A percentile compares a stretch with the other conserved stretches of the same genome.
Conservation (phyloP, 2,113 vertebrate genomes). For the Dromaius novaehollandiae region DNA sequence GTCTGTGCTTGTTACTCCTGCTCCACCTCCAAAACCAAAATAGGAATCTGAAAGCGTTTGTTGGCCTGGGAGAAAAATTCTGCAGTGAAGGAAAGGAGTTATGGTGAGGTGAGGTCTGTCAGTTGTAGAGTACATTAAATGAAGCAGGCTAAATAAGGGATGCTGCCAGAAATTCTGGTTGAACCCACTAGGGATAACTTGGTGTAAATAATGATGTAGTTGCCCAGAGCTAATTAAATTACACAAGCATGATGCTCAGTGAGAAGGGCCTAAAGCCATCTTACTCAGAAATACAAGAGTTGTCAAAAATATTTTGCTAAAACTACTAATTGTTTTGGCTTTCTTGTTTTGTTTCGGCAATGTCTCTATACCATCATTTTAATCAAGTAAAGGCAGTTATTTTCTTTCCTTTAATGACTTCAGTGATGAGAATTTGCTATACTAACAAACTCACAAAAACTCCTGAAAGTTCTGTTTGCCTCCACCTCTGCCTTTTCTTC, state of each 20-base stretch:
- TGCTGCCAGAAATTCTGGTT: neutral
- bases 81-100: neutral
- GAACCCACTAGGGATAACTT: neutral
- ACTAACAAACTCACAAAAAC: neutral
- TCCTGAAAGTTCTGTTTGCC: neutral
- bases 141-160: neutral
- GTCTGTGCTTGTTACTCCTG: neutral
- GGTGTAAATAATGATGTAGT: neutral
- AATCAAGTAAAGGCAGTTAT: neutral
- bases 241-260: neutral
- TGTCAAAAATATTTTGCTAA: neutral
- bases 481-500: neutral
- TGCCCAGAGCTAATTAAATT: neutral
- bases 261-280: neutral
- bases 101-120: neutral
- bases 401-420: neutral
- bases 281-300: neutral
- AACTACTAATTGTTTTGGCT: neutral
- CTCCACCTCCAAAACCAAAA: neutral
- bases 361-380: neutral
- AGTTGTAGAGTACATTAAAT: neutral
- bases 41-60: neutral
- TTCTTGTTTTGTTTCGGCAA: neutral
- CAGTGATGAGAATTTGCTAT: neutral
- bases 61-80: neutral